Percentiles rank a stretch among this genome's conserved stretches.
phyloP scores from a whole-genome alignment of 2,113 vertebrate genomes.

The Elgaria multicarinata region DNA sequence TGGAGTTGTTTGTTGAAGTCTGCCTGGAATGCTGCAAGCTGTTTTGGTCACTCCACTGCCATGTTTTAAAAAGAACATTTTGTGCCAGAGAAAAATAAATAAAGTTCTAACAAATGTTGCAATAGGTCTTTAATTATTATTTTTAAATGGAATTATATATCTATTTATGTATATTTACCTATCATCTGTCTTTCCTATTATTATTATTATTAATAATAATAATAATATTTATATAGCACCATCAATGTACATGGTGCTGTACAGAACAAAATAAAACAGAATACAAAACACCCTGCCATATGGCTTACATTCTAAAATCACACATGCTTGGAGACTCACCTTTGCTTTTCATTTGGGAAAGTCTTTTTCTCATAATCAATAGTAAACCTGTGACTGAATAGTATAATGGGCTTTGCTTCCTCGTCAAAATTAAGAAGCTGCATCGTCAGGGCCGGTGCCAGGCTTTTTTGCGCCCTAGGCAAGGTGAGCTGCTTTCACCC shows the following conservation, averaged over 20 bases:
- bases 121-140: background rate
- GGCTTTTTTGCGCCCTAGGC: no score
- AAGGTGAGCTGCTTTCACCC: no score
- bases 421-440: background rate
- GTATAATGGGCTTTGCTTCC: background rate
- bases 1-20: background rate
- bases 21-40: conserved; percentile 21
- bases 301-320: no score
- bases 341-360: background rate
- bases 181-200: no score
- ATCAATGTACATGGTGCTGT: no score
- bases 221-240: no score
- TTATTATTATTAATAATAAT: no score
- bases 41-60: background rate
- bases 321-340: no score
- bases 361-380: background rate
- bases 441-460: no score
- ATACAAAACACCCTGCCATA: no score
- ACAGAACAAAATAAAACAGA: no score
- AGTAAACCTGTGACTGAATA: background rate
- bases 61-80: accelerated
- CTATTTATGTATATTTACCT: background rate
- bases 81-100: background rate
- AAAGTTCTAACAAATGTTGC: background rate
- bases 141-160: background rate